A percentile compares a stretch with the other conserved stretches of the same genome.
phyloP scores from a whole-genome alignment of 2,797 vertebrate species.

The Malurus splendens region DNA sequence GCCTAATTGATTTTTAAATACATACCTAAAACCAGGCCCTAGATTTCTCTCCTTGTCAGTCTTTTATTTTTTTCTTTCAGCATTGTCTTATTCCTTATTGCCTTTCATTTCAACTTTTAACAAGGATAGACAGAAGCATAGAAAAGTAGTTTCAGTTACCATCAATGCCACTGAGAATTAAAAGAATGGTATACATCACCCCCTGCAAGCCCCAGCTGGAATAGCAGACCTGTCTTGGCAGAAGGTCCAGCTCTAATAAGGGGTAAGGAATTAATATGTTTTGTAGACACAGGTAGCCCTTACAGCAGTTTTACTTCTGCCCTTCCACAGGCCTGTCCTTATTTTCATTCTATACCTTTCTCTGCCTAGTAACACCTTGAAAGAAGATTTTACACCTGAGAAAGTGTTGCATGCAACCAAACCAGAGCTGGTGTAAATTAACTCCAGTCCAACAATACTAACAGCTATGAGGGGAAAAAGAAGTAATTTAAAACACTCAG shows the following conservation, averaged over 20 bases:
- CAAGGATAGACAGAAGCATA: neutral
- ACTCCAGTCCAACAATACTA: neutral
- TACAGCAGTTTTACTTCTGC: neutral
- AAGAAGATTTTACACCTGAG: neutral
- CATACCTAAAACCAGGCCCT: neutral
- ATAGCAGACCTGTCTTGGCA: neutral
- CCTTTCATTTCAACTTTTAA: neutral
- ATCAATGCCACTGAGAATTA: neutral
- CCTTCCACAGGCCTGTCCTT: neutral
- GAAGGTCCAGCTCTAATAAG: neutral
- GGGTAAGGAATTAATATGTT: neutral
- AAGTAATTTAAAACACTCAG: neutral
- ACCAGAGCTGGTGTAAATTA: neutral
- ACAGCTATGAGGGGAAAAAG: neutral
- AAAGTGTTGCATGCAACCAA: neutral
- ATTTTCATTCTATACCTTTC: neutral
- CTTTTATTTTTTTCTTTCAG: neutral
- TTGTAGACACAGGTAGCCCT: neutral
- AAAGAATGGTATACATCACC: neutral
- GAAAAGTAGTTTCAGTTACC: neutral
- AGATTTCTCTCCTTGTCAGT: neutral
- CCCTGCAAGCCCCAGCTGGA: neutral
- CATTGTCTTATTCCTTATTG: neutral
- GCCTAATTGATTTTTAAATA: slow-evolving; percentile 36
- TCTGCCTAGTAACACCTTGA: neutral